These are phyloP conservation scores for Sarcophaga variegata DNA, from an alignment of 2,888 invertebrate genomes.

Conservation along the genomic window DNA sequence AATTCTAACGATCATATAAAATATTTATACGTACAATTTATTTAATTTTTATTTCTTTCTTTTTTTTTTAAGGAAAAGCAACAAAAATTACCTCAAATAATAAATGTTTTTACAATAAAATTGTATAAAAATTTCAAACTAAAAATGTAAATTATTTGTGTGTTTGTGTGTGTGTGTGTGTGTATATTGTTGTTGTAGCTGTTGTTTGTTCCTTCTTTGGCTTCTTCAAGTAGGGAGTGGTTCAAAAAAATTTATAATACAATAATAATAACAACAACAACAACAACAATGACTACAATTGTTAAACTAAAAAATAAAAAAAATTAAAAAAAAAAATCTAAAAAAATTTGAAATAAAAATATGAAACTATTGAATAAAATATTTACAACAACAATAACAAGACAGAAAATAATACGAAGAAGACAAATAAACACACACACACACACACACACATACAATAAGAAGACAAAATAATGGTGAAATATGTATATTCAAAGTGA, in stretches of 20 bases:
- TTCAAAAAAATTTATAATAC: conserved; percentile 62
- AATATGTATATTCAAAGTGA: conserved; percentile 34
- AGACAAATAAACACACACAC: neutral
- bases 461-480: conserved; percentile 25
- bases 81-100: neutral
- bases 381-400: conserved; percentile 1
- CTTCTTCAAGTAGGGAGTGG: conserved; percentile 71
- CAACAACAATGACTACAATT: conserved; percentile 1
- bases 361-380: conserved; percentile 52
- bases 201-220: conserved; percentile 17
- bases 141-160: conserved; percentile 63
- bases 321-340: neutral
- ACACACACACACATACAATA: neutral
- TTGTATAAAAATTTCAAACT: conserved; percentile 67
- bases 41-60: too few species aligned
- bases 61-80: neutral
- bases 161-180: neutral
- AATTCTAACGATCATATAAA: conserved; percentile 50
- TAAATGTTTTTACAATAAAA: conserved; percentile 17
- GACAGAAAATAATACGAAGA: conserved; percentile 9
- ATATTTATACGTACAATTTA: conserved; percentile 30
- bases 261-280: conserved; percentile 45
- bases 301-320: conserved; percentile 23
- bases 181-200: neutral
- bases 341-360: conserved; percentile 29